These are phyloP conservation scores for Falco concolor DNA, from an alignment of 2,797 vertebrate genomes.

Conservation along the genomic window DNA sequence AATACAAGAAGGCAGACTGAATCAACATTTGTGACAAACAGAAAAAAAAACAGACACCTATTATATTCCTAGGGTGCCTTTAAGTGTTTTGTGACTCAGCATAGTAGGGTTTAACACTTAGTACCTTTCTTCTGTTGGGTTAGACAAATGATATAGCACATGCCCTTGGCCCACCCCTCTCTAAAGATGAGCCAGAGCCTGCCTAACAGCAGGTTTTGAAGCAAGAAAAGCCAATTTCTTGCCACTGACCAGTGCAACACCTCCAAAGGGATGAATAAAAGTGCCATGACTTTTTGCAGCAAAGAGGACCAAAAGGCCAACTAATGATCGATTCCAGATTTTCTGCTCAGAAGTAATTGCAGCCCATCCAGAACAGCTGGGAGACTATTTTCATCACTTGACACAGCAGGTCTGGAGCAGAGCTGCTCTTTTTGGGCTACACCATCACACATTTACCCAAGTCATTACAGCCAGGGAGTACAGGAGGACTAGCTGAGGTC, in stretches of 20 bases:
- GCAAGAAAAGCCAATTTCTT: not conserved
- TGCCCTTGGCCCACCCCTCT: not conserved
- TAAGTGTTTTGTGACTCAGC: constrained; percentile 49
- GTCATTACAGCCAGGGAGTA: not conserved
- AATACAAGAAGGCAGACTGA: constrained; percentile 37
- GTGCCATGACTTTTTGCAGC: not conserved
- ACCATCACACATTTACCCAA: not conserved
- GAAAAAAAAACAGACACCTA: not conserved
- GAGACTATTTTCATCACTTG: not conserved
- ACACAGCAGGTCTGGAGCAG: not conserved
- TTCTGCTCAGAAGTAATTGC: not conserved
- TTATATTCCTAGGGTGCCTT: constrained; percentile 14
- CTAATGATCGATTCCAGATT: not conserved
- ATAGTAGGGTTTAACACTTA: constrained; percentile 28
- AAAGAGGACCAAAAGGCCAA: not conserved
- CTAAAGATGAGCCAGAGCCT: not conserved
- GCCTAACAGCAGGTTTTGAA: not conserved
- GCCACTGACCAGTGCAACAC: not conserved
- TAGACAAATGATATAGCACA: not conserved
- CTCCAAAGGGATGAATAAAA: not conserved
- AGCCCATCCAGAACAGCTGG: not conserved
- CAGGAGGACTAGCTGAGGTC: not conserved
- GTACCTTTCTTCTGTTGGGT: not conserved
- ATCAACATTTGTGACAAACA: constrained; percentile 41
- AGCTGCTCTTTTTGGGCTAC: not conserved